phyloP scores from a whole-genome alignment of 92 coral and sea anemone species.

The Actinernus sp. region DNA sequence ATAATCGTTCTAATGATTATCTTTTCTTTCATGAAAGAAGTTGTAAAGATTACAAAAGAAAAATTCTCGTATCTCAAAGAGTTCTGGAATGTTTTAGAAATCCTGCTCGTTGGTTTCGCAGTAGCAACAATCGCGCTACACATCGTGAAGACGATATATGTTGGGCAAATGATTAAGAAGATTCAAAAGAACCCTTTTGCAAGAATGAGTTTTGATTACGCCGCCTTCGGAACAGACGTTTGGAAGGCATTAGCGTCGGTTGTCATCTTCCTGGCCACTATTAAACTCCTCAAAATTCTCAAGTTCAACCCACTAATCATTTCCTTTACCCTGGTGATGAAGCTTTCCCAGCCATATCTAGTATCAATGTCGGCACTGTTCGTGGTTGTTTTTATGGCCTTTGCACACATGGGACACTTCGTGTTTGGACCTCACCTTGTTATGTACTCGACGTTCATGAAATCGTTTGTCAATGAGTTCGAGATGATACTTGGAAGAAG shows the following conservation, averaged over 20 bases:
- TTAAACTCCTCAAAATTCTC: conserved; percentile 80
- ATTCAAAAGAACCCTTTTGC: conserved; percentile 83
- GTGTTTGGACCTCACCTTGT: conserved; percentile 62
- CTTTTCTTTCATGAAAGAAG: conserved; percentile 17
- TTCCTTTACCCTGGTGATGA: conserved; percentile 57
- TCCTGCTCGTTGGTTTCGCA: conserved; percentile 58
- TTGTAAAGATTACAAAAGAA: conserved; percentile 28
- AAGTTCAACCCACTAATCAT: conserved; percentile 78
- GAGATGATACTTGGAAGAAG: conserved; percentile 90
- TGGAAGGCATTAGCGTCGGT: conserved; percentile 71
- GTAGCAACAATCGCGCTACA: conserved; percentile 56
- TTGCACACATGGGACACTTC: conserved; percentile 75
- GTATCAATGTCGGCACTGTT: conserved; percentile 62
- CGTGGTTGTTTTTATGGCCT: conserved; percentile 64
- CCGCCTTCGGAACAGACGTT: conserved; percentile 68
- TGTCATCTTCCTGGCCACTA: conserved; percentile 78
- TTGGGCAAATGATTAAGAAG: conserved; percentile 46
- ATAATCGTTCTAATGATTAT: conserved; percentile 52
- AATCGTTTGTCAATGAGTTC: conserved; percentile 75
- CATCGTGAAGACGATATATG: conserved; percentile 66
- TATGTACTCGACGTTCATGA: conserved; percentile 76
- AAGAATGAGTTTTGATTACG: conserved; percentile 90
- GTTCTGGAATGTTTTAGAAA: conserved; percentile 74
- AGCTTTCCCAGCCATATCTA: conserved; percentile 51
- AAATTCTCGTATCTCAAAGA: conserved; percentile 68